Conservation (phyloP, 2,888 invertebrate genomes). For the Nycteola revayana region DNA sequence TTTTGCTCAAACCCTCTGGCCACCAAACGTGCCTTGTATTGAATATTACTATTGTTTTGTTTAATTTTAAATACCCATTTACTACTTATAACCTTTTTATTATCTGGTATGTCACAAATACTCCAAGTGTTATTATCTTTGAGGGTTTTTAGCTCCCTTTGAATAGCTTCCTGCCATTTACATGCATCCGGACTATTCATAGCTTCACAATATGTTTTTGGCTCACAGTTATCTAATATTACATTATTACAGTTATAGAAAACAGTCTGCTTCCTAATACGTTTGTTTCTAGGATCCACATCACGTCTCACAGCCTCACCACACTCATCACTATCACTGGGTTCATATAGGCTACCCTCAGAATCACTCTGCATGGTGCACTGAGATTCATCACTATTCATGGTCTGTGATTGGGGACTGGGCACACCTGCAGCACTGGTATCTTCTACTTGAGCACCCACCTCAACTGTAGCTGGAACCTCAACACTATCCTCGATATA, state of each 20-base stretch:
- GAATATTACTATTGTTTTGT: constrained; percentile 1
- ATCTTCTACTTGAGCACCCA: constrained; percentile 1
- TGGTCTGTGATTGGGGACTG: not conserved
- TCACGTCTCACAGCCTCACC: not conserved
- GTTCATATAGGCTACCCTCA: constrained; percentile 4
- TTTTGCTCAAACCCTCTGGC: constrained; percentile 20
- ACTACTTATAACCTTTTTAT: constrained; percentile 15
- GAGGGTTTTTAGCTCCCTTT: constrained; percentile 19
- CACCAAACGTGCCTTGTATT: constrained; percentile 27
- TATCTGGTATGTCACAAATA: constrained; percentile 9
- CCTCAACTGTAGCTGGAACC: constrained; percentile 3
- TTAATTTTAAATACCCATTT: constrained; percentile 37
- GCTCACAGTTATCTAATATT: constrained; percentile 6
- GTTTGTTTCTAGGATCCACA: not conserved
- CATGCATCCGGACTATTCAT: constrained; percentile 13
- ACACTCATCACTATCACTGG: not conserved
- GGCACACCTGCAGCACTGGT: not conserved
- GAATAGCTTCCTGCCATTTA: constrained; percentile 23
- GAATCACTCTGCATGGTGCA: too few species aligned
- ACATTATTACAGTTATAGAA: constrained; percentile 5
- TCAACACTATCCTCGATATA: not conserved
- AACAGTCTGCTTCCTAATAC: constrained; percentile 1
- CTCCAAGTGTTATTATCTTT: constrained; percentile 25
- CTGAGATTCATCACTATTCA: not conserved
- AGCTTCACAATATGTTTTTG: constrained; percentile 18